A percentile compares a stretch with the other conserved stretches of the same genome.
phyloP scores from a whole-genome alignment of 2,888 invertebrate genomes.

The Branchellion lobata region DNA sequence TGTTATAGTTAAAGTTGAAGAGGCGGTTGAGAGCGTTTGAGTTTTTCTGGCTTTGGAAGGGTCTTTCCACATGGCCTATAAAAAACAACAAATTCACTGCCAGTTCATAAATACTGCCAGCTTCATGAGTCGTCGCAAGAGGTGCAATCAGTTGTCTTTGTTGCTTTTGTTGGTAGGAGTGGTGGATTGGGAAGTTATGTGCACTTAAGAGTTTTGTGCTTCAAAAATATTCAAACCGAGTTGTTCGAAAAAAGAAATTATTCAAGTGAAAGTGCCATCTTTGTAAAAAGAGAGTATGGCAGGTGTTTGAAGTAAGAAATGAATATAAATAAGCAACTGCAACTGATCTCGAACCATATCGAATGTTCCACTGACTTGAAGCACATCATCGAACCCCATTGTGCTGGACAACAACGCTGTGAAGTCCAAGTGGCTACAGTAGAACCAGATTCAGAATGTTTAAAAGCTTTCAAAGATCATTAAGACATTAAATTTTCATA shows the following conservation, averaged over 20 bases:
- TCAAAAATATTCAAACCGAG: conserved; percentile 16
- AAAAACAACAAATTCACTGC: too few species aligned
- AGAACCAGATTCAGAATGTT: background rate
- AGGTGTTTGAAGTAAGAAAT: conserved; percentile 22
- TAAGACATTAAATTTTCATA: too few species aligned
- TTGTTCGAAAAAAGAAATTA: conserved; percentile 15
- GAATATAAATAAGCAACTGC: too few species aligned
- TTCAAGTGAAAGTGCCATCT: background rate
- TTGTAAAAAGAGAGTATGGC: conserved; percentile 15
- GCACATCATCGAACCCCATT: conserved; percentile 3
- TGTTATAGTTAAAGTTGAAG: too few species aligned
- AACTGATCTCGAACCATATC: background rate
- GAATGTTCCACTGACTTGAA: conserved; percentile 22
- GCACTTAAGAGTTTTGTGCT: background rate
- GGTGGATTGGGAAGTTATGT: background rate
- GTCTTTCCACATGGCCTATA: too few species aligned
- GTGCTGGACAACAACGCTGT: conserved; percentile 10
- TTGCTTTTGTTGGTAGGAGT: too few species aligned
- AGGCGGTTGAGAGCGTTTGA: too few species aligned
- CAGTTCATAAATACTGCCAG: too few species aligned
- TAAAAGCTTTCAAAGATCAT: background rate
- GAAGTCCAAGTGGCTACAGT: conserved; percentile 1
- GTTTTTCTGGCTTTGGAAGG: too few species aligned
- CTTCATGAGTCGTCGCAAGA: too few species aligned
- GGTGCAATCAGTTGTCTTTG: too few species aligned